phyloP scores from a whole-genome alignment of 2,888 invertebrate genomes.

The Andrena hattorfiana region DNA sequence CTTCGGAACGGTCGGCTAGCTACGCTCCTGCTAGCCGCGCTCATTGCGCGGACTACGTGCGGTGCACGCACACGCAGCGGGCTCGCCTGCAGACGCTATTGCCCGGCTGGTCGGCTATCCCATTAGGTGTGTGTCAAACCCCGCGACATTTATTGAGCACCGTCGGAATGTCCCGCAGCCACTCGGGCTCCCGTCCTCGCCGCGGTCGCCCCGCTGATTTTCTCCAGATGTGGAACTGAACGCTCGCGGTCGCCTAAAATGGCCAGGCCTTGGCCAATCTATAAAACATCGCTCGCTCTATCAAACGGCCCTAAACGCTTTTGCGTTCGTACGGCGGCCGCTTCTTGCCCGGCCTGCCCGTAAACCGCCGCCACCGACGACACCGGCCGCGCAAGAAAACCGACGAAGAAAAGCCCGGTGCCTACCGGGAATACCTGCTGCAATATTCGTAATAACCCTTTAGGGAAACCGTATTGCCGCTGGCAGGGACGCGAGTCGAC shows the following conservation, averaged over 20 bases:
- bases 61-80: conserved; percentile 5
- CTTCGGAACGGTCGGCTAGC: not conserved
- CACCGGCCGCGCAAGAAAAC: conserved; percentile 36
- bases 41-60: conserved; percentile 9
- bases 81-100: conserved; percentile 15
- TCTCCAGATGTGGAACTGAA: conserved; percentile 71
- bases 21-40: conserved; percentile 32
- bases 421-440: conserved; percentile 53
- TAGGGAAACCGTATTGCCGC: conserved; percentile 48
- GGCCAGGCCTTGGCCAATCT: conserved; percentile 77
- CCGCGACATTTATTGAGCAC: conserved; percentile 77
- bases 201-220: conserved; percentile 71
- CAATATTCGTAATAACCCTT: conserved; percentile 65
- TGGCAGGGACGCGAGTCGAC: not conserved
- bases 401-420: conserved; percentile 35
- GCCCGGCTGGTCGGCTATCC: conserved; percentile 45
- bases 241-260: conserved; percentile 70
- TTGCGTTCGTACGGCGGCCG: conserved; percentile 57
- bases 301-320: conserved; percentile 69
- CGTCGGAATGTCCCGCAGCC: conserved; percentile 70
- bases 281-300: conserved; percentile 74
- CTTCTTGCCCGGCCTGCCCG: conserved; percentile 58
- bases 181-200: conserved; percentile 29
- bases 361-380: conserved; percentile 61
- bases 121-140: conserved; percentile 78